Base-by-base conservation (phyloP, 1,140 invertebrate species). In the Bombus waltoni region DNA sequence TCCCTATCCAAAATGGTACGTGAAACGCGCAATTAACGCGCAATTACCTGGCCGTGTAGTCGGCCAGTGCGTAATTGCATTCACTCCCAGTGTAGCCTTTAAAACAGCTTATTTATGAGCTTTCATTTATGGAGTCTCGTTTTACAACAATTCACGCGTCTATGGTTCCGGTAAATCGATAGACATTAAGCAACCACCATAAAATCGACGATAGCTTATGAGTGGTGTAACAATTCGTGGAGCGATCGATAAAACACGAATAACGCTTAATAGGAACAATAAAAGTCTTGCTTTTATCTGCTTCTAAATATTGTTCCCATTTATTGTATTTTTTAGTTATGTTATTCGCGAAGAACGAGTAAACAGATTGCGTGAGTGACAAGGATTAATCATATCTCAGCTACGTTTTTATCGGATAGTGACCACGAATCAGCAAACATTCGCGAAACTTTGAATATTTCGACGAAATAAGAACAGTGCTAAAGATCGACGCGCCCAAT, bases 331-430 rank as follows among this genome's bases (percentile, higher is more conserved):
- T 32, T 70, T n/a, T 2, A 32, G 42, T 42, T 13, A 8, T 42
- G 25, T 18, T 32, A n/a, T 53, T 66, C 28, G 8, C 74, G 35
- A 40, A 28, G 8, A 53, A 25, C 10, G 22, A 5, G 40, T 62
- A 71, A 78, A 62, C 66, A 35, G 40, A 2, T 72, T 32, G 65
- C 81, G 35, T 22, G 82, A 42, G 18, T 32, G 5, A 1, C 40
- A 40, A 15, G 18, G 47, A 84, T 84, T 59, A 79, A 79, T 79
- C 75, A 79, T 79, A 22, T 57, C 4, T 13, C 38, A 13, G 35
- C 25, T 44, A 59, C 53, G 44, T 57, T 47, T 71, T 62, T 38
- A 35, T 77, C 35, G 74, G 65, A 15, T 28, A 8, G 15, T 38
- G 38, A 11, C 5, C 5, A 2, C 40, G 5, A 5, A 9, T n/a